A percentile compares a stretch with the other conserved stretches of the same genome.
phyloP scores from a whole-genome alignment of 2,113 vertebrate genomes.

The Ptyas mucosa region DNA sequence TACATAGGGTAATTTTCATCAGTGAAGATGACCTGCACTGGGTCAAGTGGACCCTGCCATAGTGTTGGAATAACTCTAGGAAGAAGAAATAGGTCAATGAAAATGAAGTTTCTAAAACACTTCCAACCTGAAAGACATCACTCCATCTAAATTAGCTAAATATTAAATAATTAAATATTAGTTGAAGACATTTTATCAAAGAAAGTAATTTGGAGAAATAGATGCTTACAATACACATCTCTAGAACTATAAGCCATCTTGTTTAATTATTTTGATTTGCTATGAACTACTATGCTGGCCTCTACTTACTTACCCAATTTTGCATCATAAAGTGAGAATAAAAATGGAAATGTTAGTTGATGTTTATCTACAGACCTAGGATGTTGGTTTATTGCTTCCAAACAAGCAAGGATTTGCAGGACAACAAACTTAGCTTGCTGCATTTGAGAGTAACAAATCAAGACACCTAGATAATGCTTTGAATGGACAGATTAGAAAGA shows the following conservation, averaged over 20 bases:
- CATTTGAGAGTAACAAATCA: neutral
- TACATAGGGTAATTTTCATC: too few species aligned
- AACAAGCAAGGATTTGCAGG: neutral
- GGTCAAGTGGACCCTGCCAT: neutral
- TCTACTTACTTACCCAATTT: neutral
- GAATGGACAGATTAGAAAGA: neutral
- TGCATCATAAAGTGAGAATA: neutral
- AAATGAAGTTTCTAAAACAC: neutral
- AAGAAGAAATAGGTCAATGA: neutral
- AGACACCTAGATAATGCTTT: neutral
- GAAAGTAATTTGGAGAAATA: neutral
- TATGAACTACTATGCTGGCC: neutral
- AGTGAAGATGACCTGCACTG: too few species aligned
- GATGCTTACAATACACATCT: neutral
- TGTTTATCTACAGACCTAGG: neutral
- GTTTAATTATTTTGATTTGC: neutral
- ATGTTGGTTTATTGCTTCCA: neutral
- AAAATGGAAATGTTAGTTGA: neutral
- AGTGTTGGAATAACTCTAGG: neutral
- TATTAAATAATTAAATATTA: neutral
- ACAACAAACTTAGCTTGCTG: too few species aligned
- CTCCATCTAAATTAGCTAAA: neutral
- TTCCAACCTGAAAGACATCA: neutral
- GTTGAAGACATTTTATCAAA: neutral
- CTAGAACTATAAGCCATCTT: neutral